These are phyloP conservation scores for Poeciliopsis turneri DNA, from an alignment of 2,797 vertebrate genomes.

Conservation along the genomic window DNA sequence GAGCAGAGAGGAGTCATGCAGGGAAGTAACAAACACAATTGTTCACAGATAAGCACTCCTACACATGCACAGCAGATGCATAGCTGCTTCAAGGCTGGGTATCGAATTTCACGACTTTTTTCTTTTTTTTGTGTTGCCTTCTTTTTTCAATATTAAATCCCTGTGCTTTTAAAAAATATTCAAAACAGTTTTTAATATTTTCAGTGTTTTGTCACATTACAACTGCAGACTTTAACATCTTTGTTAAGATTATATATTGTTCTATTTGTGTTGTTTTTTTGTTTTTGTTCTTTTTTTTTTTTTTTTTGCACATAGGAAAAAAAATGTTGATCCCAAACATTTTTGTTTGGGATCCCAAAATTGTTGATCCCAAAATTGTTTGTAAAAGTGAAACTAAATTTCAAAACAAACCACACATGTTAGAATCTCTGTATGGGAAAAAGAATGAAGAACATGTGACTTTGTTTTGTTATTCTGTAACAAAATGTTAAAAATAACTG, in stretches of 20 bases:
- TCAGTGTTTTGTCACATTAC: neutral
- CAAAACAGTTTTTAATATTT: neutral
- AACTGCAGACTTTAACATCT: neutral
- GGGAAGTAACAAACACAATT: slow-evolving; percentile 8
- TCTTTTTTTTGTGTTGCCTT: neutral
- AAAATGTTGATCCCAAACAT: no score
- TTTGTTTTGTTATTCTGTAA: neutral
- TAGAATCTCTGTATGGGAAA: neutral
- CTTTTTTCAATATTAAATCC: neutral
- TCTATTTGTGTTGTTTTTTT: neutral
- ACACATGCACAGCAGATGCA: slow-evolving; percentile 5
- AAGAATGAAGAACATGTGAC: neutral
- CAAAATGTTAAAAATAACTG: neutral
- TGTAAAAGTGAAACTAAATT: neutral
- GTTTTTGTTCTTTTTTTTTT: neutral
- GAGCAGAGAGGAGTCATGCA: slow-evolving; percentile 11
- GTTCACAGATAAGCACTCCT: neutral
- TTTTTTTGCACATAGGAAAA: neutral
- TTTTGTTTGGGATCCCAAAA: no score
- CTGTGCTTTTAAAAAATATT: neutral
- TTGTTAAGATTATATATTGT: neutral
- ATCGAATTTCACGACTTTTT: neutral
- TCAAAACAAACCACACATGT: neutral
- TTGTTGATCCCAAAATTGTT: neutral
- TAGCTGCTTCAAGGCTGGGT: neutral